These are phyloP conservation scores for Hipposideros larvatus DNA, from an alignment of 2,797 vertebrate genomes.

Conservation along the genomic window DNA sequence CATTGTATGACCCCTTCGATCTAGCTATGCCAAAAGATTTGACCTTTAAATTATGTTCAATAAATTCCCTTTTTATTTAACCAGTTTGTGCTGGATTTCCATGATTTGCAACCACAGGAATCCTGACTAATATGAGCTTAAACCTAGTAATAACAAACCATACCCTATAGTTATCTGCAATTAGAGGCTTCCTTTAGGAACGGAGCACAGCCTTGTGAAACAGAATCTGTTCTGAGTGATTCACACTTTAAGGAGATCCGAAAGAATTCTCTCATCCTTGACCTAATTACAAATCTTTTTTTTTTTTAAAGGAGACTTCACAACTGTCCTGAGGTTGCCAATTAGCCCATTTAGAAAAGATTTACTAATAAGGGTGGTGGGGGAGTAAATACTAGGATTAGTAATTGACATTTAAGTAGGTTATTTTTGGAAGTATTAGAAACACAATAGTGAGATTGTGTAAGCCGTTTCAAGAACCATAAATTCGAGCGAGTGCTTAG, in stretches of 20 bases:
- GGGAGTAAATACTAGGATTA: constrained; percentile 65
- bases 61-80: background rate
- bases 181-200: constrained; percentile 57
- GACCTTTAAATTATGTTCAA: background rate
- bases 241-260: constrained; percentile 65
- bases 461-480: constrained; percentile 32
- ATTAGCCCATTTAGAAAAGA: constrained; percentile 85
- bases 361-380: constrained; percentile 81
- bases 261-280: constrained; percentile 76
- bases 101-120: constrained; percentile 15
- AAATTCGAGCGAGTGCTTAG: background rate
- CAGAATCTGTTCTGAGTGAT: constrained; percentile 40
- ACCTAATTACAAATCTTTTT: constrained; percentile 83
- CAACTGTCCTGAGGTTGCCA: constrained; percentile 83
- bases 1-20: background rate
- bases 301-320: constrained; percentile 72
- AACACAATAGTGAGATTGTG: constrained; percentile 70
- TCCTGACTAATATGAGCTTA: background rate
- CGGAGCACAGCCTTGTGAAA: background rate
- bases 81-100: background rate
- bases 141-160: background rate
- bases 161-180: background rate
- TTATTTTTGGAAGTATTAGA: constrained; percentile 76
- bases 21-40: background rate
- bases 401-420: constrained; percentile 73